Evolutionary conservation across 2,797 vertebrate genomes (phyloP), one percentile per base, ranked within the genome.

Genomic region (Kryptopterus vitreolus): DNA sequence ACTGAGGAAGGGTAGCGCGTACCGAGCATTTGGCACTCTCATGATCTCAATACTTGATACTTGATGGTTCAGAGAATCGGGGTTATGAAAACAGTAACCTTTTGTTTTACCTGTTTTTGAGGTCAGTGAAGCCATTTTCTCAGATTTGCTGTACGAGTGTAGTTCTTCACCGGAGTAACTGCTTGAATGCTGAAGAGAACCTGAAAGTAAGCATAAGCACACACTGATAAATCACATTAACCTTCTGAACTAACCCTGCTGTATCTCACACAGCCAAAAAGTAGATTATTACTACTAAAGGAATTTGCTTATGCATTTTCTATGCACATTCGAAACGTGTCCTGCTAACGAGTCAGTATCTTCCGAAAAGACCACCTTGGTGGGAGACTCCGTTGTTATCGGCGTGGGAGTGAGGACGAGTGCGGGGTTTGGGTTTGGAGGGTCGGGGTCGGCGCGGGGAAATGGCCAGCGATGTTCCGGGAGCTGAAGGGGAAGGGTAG

Each of bases 381-480:
- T 91, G 90, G 1, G 89, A 77, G n/a, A 94, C 78, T 73, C 93
- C 94, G 33, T 93, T 96, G 88, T 96, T 96, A 83, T 96, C 95
- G 80, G 93, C 88, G 87, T 95, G 95, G 29, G 95, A 95, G 85
- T 96, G 96, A 35, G 95, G 94, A 35, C 94, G 89, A 65, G 92
- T 87, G 5, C 96, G 94, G 46, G 94, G 90, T 89, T 96, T 98
- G 83, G 87, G 89, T 89, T 96, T 97, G 84, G 93, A 88, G 3
- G 94, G 93, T 82, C 95, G 92, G 70, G 94, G 94, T 79, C 94
- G 91, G 69, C 95, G 94, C 18, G 95, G 96, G 68, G 96, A 96
- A 65, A 95, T 89, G 77, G 91, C 87, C 33, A 92, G 91, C 38
- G 91, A 82, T 74, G 88, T 85, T 9, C 86, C 31, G 55, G 91